Base-by-base conservation (phyloP, 1,140 invertebrate genomes). In the Achatina immaculata region DNA sequence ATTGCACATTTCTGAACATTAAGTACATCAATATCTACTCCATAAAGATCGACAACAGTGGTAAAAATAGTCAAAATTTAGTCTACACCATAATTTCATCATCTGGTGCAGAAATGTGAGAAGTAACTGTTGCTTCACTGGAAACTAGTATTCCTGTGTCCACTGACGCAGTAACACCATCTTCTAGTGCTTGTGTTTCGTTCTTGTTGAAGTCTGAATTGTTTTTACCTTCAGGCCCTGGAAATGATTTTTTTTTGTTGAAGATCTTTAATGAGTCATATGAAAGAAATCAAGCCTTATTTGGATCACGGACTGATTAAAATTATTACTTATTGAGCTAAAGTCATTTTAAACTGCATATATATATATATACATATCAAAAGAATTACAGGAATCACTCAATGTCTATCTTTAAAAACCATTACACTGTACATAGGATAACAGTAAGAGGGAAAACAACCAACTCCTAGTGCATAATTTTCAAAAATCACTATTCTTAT, bases 1-100 rank as follows among this genome's bases (percentile, higher is more conserved):
- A 62, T 62, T 62, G 58, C 58, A 62, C 58, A n/a, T 31, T 62
- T 62, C 19, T 48, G 36, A 71, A 45, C 68, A 71, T 21, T 71
- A 21, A 71, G 24, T 42, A 69, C 66, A 71, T 42, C 36, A 71
- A 71, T 7, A 40, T n/a, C 3, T 16, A 71, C 24, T 42, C 24
- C 34, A 21, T 24, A 21, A 71, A 40, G 14, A 71, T 4, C 21
- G 21, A 40, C 68, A 71, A 71, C 68, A 66, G 7, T 36, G n/a
- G 34, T 7, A 66, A 66, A 11, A 71, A 71, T 38, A 6, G 24
- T 38, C 38, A 45, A 16, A 55, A 55, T n/a, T 28, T 31, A 62
- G 58, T 31, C 16, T 62, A 62, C 16, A 62, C 58, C 58, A 62
- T 62, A 62, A 62, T 62, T 62, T 62, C 58, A 62, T 62, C 58